Conservation (phyloP, 2,888 invertebrate species). For the Cheilosia vulpina region DNA sequence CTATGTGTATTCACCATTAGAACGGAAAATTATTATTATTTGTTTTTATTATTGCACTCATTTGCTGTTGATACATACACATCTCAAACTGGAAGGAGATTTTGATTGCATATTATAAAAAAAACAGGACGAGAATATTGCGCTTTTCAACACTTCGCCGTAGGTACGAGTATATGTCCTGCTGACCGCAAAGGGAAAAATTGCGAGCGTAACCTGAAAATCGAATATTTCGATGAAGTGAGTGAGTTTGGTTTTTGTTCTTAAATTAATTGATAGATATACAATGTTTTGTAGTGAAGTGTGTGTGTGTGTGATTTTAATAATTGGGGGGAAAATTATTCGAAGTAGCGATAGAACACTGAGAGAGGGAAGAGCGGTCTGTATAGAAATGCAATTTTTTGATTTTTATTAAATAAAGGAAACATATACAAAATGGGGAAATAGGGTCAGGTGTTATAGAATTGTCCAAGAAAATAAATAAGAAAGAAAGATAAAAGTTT, state of each 20-base stretch:
- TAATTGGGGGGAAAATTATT: constrained; percentile 63
- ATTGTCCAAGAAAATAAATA: neutral
- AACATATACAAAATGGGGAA: constrained; percentile 47
- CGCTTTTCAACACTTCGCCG: constrained; percentile 66
- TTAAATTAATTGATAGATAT: constrained; percentile 37
- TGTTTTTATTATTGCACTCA: constrained; percentile 55
- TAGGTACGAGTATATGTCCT: constrained; percentile 8
- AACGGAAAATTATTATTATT: constrained; percentile 16
- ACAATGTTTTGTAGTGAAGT: constrained; percentile 62
- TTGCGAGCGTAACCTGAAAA: constrained; percentile 71
- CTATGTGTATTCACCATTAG: constrained; percentile 16
- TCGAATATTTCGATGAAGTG: constrained; percentile 75
- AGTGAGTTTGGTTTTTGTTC: constrained; percentile 52
- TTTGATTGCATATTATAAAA: constrained; percentile 2
- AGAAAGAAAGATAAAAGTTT: neutral
- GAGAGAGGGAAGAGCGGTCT: constrained; percentile 50
- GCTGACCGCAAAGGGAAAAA: constrained; percentile 61
- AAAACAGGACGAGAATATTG: constrained; percentile 55
- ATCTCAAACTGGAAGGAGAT: constrained; percentile 46
- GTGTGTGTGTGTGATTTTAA: constrained; percentile 52
- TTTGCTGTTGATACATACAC: constrained; percentile 58
- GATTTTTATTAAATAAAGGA: constrained; percentile 8
- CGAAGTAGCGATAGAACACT: constrained; percentile 69
- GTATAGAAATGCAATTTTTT: constrained; percentile 28
- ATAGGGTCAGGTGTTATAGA: constrained; percentile 15